These are phyloP conservation scores for Hypercompe scribonia DNA, from an alignment of 2,888 invertebrate species.

Conservation along the genomic window DNA sequence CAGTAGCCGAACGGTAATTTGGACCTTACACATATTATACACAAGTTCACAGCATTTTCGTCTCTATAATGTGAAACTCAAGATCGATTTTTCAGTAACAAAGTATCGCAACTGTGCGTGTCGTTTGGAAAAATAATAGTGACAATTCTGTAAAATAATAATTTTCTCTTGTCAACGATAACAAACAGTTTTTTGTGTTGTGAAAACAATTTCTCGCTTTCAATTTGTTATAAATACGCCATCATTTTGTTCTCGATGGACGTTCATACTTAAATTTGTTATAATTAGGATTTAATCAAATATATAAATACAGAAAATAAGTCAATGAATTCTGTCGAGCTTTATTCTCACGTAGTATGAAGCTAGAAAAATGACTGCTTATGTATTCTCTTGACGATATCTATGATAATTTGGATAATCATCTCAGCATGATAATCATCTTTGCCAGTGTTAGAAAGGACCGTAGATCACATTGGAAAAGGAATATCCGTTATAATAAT, in stretches of 20 bases:
- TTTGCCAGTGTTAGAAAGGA: neutral
- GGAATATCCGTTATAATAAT: too few species aligned
- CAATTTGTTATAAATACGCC: neutral
- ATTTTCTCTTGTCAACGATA: slow-evolving; percentile 26
- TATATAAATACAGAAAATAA: neutral
- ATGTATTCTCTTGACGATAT: neutral
- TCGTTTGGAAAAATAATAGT: slow-evolving; percentile 35
- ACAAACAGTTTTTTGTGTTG: slow-evolving; percentile 25
- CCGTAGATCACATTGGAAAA: too few species aligned
- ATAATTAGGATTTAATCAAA: neutral
- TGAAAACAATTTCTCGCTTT: slow-evolving; percentile 23
- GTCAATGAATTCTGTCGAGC: neutral
- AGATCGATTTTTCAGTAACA: slow-evolving; percentile 25
- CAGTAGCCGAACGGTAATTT: neutral
- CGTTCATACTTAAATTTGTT: neutral
- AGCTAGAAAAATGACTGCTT: too few species aligned
- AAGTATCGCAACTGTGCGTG: slow-evolving; percentile 18
- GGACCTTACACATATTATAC: neutral
- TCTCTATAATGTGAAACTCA: neutral
- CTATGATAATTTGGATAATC: too few species aligned
- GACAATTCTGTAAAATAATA: slow-evolving; percentile 38
- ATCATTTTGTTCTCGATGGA: neutral
- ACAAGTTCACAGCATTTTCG: neutral
- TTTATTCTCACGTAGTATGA: neutral
- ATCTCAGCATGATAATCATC: too few species aligned